Conservation (phyloP, 2,888 invertebrate species). For the Dynastes hyllus region DNA sequence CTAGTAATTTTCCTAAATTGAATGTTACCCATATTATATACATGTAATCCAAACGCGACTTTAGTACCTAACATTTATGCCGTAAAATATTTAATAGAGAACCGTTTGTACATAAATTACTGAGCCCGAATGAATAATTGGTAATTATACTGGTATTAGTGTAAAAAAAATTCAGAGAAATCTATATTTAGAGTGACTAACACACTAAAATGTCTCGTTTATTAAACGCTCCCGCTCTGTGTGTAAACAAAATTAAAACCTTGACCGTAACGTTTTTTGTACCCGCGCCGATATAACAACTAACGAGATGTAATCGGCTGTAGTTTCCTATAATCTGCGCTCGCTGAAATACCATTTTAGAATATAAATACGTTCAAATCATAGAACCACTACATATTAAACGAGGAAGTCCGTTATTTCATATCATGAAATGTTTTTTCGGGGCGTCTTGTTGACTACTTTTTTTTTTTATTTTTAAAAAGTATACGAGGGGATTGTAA, state of each 20-base stretch:
- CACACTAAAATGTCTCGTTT: background rate
- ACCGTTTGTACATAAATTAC: too few relatives aligned
- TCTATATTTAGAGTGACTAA: constrained; percentile 7
- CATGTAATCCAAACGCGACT: too few relatives aligned
- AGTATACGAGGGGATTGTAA: too few relatives aligned
- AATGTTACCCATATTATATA: too few relatives aligned
- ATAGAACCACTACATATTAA: background rate
- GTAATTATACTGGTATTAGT: too few relatives aligned
- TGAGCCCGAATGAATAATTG: too few relatives aligned
- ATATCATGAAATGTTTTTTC: background rate
- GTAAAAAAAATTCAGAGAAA: background rate
- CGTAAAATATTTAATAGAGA: too few relatives aligned
- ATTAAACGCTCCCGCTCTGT: background rate
- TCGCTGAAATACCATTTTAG: background rate
- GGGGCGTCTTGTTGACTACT: background rate
- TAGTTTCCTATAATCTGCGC: background rate
- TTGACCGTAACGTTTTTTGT: constrained; percentile 10
- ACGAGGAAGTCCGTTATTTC: constrained; percentile 1
- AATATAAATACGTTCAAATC: background rate
- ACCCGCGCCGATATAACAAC: background rate
- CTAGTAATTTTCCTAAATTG: too few relatives aligned
- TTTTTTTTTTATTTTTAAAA: too few relatives aligned
- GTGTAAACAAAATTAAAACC: constrained; percentile 16
- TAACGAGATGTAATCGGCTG: background rate
- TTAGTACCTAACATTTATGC: too few relatives aligned